These are phyloP conservation scores for Hippopotamyrus pictus DNA, from an alignment of 2,797 vertebrate species.

Conservation along the genomic window DNA sequence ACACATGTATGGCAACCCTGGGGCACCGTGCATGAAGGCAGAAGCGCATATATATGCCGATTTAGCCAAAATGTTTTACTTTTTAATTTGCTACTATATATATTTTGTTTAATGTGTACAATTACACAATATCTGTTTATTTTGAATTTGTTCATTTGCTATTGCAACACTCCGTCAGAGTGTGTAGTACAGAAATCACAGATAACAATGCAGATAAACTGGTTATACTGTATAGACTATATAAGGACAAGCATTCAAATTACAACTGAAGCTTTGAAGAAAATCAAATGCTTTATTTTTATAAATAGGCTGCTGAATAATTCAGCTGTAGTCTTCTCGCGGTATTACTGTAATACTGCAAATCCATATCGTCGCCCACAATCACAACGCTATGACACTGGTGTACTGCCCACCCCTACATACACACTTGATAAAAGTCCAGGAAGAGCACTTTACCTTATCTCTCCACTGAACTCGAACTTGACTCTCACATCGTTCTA, in stretches of 20 bases:
- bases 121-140: not conserved
- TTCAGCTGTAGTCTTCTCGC: not conserved
- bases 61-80: not conserved
- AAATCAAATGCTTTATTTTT: not conserved
- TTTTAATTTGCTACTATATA: not conserved
- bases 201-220: not conserved
- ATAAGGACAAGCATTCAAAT: not conserved
- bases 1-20: not conserved
- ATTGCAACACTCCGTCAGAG: not conserved
- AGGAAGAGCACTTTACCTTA: conserved; percentile 61
- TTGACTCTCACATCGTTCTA: conserved; percentile 75
- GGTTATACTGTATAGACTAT: not conserved
- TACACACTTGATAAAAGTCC: conserved; percentile 35
- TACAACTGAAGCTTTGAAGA: not conserved
- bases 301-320: not conserved
- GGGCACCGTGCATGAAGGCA: not conserved
- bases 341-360: not conserved
- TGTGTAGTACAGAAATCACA: not conserved
- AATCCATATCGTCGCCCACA: not conserved
- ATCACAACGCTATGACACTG: not conserved
- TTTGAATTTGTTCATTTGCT: not conserved
- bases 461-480: conserved; percentile 88
- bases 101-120: not conserved
- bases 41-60: not conserved
- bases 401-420: conserved; percentile 10